These are phyloP conservation scores for Ammodytes dubius DNA, from an alignment of 2,113 vertebrate species.

Conservation along the genomic window DNA sequence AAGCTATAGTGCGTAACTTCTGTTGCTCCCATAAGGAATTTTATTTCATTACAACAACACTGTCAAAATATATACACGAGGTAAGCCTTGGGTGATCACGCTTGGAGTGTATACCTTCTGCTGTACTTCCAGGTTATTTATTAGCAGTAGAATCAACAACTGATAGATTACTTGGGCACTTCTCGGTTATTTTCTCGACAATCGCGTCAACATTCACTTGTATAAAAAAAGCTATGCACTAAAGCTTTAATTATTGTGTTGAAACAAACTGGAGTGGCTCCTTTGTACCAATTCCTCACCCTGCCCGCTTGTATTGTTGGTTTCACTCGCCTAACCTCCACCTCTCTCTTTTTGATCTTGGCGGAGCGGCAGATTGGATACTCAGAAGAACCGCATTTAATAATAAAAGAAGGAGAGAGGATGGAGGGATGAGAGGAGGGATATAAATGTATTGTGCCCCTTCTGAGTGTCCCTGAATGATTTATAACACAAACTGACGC, in stretches of 20 bases:
- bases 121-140: too few species aligned
- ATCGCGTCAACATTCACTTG: too few species aligned
- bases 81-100: too few species aligned
- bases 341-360: conserved; percentile 17
- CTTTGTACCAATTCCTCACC: conserved; percentile 28
- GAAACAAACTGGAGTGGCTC: not conserved
- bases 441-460: conserved; percentile 75
- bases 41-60: too few species aligned
- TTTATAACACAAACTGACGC: conserved; percentile 81
- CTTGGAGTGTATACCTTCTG: too few species aligned
- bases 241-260: not conserved
- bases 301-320: conserved; percentile 16
- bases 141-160: too few species aligned
- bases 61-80: too few species aligned
- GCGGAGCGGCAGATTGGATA: conserved; percentile 27
- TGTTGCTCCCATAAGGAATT: too few species aligned
- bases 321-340: conserved; percentile 14
- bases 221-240: too few species aligned
- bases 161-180: too few species aligned
- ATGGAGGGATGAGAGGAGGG: conserved; percentile 63
- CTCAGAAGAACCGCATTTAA: conserved; percentile 65
- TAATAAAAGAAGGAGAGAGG: conserved; percentile 71
- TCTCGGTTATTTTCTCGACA: too few species aligned
- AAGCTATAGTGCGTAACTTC: too few species aligned
- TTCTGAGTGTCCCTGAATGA: conserved; percentile 79